Base-by-base conservation (phyloP, 1,140 invertebrate species). In the Drosophila nikananu region DNA sequence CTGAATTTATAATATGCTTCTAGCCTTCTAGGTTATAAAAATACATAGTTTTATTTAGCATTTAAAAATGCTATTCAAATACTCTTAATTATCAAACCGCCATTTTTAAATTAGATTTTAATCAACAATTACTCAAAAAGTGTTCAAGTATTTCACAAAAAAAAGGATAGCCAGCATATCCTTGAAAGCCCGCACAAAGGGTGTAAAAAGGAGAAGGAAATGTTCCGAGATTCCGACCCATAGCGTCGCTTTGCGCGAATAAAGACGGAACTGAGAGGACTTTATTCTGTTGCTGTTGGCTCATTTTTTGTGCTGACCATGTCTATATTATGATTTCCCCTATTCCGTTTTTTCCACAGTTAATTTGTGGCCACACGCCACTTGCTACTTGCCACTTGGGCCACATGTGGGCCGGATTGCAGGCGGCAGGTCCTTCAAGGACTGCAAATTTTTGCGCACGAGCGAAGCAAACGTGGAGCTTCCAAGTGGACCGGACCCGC, bases 391-490 rank as follows among this genome's bases (percentile, higher is more conserved):
- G 67, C 63, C 61, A 77, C 75, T 61, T 46, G 37, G 27, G 46
- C 57, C 81, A 83, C 81, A 83, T 83, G 81, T 68, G 71, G 48
- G 71, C 32, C 23, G 52, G 41, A 60, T 32, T 70, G 66, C 55
- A 48, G 64, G 39, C 21, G 65, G n/a, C 19, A 19, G 60, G 60
- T 51, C 49, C 72, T 74, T 49, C n/a, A 49, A 77, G 75, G 75
- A 78, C 75, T 83, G 79, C 61, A 86, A 90, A 89, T 89, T 89
- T 89, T 89, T 81, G 79, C 86, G 86, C 86, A 89, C 86, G 86
- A 89, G 49, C 86, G 81, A 72, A 72, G 65, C 83, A 64, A 86
- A 71, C 75, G n/a, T n/a, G 75, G 23, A 60, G 73, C 63, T 67
- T 41, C 48, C 73, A 77, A 77, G 73, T 70, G 65, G 51, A 64